Base-by-base conservation (phyloP, 2,888 invertebrate species). In the Sesia bembeciformis region DNA sequence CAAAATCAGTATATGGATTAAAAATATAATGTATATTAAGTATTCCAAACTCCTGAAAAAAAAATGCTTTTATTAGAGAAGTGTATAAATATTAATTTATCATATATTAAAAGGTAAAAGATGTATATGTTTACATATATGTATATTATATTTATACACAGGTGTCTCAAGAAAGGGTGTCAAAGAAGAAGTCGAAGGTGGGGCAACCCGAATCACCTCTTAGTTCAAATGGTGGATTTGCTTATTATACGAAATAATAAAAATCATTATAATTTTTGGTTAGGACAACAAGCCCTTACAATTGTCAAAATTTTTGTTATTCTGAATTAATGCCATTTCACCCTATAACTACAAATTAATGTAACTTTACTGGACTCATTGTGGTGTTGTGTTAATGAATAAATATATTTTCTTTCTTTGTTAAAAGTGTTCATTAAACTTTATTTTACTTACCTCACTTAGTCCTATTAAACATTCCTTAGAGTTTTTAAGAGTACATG, bases 401-500 rank as follows among this genome's bases (percentile, higher is more conserved):
- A 23, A 23, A 23, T 23, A 23, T 23, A 23, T 23, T 23, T 23
- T 23, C 23, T 23, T 23, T 23, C 23, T 23, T 23, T 23, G 23
- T 23, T 42, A 23, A 23, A 23, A 23, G 23, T 23, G 23, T 23
- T 23, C 23, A 23, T 23, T 23, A 23, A 64, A 23, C 23, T 23
- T 23, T 23, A 23, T 23, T 23, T 23, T 23, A 23, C 62, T 57
- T 70, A 87, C 88, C 74, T 89, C 88, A 57, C 65, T 68, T 4
- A 89, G 67, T 4, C 87, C 88, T 53, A 88, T 85, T 40, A 88
- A 66, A 67, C 88, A 89, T 63, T 89, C 85, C 56, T 68, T 82
- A 54, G 71, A 74, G 60, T 89, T 89, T 58, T 76, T 72, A 4
- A 62, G 57, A 4, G 84, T 84, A 60, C 88, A 89, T 0, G 88